A percentile compares a stretch with the other conserved stretches of the same genome.
phyloP scores from a whole-genome alignment of 2,113 vertebrate genomes.

The Sterna hirundo region DNA sequence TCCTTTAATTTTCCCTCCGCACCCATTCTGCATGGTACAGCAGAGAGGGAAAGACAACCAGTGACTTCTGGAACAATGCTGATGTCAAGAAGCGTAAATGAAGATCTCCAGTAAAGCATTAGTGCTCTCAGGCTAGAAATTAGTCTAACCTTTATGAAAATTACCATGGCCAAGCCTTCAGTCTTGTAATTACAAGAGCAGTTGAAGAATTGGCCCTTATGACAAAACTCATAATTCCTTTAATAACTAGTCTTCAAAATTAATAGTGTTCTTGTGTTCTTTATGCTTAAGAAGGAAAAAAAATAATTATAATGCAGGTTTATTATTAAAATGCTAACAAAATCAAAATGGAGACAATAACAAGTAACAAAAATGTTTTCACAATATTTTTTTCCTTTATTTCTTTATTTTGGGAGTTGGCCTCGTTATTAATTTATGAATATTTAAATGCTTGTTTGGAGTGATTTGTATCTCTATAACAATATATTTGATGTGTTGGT shows the following conservation, averaged over 20 bases:
- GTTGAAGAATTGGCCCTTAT: neutral
- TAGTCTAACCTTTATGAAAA: slow-evolving; percentile 11
- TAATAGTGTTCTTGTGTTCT: neutral
- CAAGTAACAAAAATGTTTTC: neutral
- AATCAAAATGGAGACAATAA: neutral
- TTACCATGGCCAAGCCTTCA: neutral
- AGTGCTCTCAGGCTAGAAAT: neutral
- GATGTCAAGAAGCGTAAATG: neutral
- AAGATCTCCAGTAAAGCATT: neutral
- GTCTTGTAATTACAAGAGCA: neutral
- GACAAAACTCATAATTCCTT: neutral
- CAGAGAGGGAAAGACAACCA: neutral
- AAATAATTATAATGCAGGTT: neutral
- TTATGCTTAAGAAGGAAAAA: neutral
- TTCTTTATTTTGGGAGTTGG: neutral
- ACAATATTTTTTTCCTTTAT: neutral
- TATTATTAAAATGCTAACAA: neutral
- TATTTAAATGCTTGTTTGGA: neutral
- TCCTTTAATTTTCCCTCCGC: neutral
- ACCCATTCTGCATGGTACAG: neutral
- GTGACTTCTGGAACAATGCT: neutral
- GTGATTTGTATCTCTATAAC: neutral
- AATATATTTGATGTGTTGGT: neutral
- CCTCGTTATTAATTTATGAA: neutral
- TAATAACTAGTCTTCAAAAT: neutral